These are phyloP conservation scores for Polymixis lichenea DNA, from an alignment of 2,888 invertebrate species.

Conservation along the genomic window DNA sequence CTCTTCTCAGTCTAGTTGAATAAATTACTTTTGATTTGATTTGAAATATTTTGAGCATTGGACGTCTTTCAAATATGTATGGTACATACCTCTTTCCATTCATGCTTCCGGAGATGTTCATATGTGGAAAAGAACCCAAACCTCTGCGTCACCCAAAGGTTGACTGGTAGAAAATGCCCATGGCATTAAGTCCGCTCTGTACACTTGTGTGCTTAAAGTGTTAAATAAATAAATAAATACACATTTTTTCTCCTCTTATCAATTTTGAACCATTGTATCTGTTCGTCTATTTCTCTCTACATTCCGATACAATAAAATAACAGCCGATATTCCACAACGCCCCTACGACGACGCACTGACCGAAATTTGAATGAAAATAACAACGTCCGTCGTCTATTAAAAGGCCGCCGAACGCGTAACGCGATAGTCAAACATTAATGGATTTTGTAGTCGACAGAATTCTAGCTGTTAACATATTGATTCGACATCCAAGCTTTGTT, in stretches of 20 bases:
- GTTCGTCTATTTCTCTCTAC: neutral
- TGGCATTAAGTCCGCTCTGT: too few species aligned
- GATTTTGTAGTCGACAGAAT: neutral
- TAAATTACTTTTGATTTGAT: too few species aligned
- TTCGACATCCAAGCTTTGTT: conserved; percentile 1
- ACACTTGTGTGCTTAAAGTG: too few species aligned
- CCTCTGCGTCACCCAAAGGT: too few species aligned
- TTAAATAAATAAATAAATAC: too few species aligned
- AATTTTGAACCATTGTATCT: neutral
- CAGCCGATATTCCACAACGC: neutral
- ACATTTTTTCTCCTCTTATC: neutral
- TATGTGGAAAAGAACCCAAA: neutral
- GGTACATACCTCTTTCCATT: neutral
- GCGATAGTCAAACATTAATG: neutral
- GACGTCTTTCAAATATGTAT: neutral
- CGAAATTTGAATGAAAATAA: neutral
- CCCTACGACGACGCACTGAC: too few species aligned
- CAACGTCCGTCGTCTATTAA: neutral
- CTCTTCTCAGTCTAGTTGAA: too few species aligned
- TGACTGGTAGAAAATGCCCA: too few species aligned
- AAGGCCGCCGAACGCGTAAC: neutral
- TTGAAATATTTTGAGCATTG: neutral
- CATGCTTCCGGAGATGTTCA: neutral
- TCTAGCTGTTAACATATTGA: conserved; percentile 4
- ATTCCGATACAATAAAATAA: neutral